These are phyloP conservation scores for Euzetes globulus DNA, from an alignment of 2,888 invertebrate species.

Conservation along the genomic window DNA sequence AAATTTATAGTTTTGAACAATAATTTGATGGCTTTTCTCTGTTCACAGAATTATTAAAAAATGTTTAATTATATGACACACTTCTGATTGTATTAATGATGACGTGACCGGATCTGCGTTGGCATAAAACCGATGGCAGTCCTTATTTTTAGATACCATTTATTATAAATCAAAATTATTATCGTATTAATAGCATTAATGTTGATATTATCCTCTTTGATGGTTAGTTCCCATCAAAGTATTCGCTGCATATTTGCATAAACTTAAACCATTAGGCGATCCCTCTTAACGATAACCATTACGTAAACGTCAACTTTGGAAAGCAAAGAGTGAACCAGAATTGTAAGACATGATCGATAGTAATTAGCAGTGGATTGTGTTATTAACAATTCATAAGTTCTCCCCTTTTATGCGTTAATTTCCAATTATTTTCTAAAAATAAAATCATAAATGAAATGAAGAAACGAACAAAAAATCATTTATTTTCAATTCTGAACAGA, in stretches of 20 bases:
- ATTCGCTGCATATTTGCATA: conserved; percentile 26
- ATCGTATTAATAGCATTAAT: conserved; percentile 26
- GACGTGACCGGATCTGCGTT: conserved; percentile 14
- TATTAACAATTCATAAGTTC: conserved; percentile 26
- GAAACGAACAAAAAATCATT: background rate
- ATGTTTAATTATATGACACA: conserved; percentile 25
- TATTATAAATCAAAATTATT: conserved; percentile 31
- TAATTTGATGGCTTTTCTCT: background rate
- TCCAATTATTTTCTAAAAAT: conserved; percentile 12
- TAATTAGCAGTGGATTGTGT: conserved; percentile 15
- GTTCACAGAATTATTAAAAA: background rate
- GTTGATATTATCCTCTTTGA: conserved; percentile 23
- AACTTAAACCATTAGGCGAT: conserved; percentile 27
- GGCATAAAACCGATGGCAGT: background rate
- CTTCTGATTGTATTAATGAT: conserved; percentile 20
- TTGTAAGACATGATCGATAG: conserved; percentile 20
- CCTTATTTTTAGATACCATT: background rate
- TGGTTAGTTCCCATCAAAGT: conserved; percentile 18
- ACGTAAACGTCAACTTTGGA: background rate
- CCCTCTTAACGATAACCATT: conserved; percentile 31
- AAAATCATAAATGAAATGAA: background rate
- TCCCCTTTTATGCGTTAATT: conserved; percentile 19
- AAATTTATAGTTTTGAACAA: background rate
- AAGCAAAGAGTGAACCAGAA: conserved; percentile 12
- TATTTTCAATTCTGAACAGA: background rate